A percentile compares a stretch with the other conserved stretches of the same genome.
phyloP scores from a whole-genome alignment of 2,113 vertebrate species.

The Pelobates fuscus region DNA sequence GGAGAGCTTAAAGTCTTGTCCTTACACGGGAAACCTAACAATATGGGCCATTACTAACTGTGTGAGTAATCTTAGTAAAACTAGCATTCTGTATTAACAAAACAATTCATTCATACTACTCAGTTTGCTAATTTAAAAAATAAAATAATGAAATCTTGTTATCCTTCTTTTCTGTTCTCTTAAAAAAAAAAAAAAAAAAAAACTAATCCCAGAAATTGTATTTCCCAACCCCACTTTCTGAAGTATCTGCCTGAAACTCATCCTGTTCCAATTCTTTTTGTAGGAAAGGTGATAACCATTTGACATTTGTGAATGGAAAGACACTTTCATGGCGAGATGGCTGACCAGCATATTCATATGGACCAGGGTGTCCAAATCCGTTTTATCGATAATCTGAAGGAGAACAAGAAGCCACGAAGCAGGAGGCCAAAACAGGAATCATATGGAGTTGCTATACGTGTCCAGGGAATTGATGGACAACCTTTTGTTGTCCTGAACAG shows the following conservation, averaged over 20 bases:
- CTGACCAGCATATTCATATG: constrained; percentile 72
- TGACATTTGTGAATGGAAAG: constrained; percentile 30
- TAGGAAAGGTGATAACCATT: background rate
- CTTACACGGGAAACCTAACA: no score
- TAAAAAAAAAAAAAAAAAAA: no score
- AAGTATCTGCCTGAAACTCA: background rate
- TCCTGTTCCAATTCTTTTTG: background rate
- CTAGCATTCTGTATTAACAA: no score
- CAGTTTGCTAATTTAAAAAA: no score
- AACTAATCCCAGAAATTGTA: no score
- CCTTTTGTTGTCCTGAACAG: constrained; percentile 93
- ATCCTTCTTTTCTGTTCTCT: no score
- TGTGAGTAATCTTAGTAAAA: no score
- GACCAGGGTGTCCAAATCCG: constrained; percentile 92
- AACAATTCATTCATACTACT: no score
- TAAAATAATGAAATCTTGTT: no score
- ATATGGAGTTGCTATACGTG: constrained; percentile 88
- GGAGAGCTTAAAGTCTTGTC: no score
- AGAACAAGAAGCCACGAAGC: constrained; percentile 55
- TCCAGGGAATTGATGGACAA: constrained; percentile 91
- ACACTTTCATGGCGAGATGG: constrained; percentile 54
- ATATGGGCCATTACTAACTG: no score
- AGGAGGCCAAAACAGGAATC: constrained; percentile 65
- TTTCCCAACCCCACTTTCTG: no score
- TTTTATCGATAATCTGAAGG: constrained; percentile 82